These are phyloP conservation scores for Ferrisia virgata DNA, from an alignment of 2,888 invertebrate species.

Conservation along the genomic window DNA sequence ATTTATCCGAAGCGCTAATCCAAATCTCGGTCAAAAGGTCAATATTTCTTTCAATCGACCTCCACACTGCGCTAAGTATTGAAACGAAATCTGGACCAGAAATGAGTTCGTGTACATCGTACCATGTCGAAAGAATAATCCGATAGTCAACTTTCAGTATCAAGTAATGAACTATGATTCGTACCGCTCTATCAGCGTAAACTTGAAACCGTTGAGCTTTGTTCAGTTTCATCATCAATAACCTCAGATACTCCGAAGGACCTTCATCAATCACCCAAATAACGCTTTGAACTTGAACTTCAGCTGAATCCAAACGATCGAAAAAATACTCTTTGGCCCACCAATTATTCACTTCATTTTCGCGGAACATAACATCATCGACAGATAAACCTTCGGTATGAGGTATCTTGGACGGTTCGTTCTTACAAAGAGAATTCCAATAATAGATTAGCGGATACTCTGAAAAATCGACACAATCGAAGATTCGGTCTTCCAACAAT, in stretches of 20 bases:
- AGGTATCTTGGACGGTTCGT: neutral
- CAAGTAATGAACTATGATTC: neutral
- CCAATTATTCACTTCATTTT: neutral
- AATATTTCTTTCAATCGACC: neutral
- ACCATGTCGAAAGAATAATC: neutral
- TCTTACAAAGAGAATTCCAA: neutral
- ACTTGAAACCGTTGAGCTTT: neutral
- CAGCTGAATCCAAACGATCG: neutral
- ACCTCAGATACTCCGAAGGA: neutral
- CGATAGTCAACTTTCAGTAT: neutral
- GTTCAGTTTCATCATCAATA: neutral
- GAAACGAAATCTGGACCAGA: neutral
- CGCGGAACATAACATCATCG: neutral
- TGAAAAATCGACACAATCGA: neutral
- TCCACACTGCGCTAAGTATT: neutral
- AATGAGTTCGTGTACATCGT: neutral
- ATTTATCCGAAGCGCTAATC: neutral
- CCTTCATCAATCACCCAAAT: neutral
- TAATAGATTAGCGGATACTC: neutral
- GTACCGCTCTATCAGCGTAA: neutral
- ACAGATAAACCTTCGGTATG: neutral
- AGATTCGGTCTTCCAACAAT: neutral
- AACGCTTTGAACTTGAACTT: neutral
- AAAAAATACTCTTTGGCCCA: neutral
- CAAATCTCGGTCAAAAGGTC: neutral